Percentiles rank a stretch among this genome's conserved stretches.
phyloP scores from a whole-genome alignment of 2,113 vertebrate genomes.

The Takifugu bimaculatus region DNA sequence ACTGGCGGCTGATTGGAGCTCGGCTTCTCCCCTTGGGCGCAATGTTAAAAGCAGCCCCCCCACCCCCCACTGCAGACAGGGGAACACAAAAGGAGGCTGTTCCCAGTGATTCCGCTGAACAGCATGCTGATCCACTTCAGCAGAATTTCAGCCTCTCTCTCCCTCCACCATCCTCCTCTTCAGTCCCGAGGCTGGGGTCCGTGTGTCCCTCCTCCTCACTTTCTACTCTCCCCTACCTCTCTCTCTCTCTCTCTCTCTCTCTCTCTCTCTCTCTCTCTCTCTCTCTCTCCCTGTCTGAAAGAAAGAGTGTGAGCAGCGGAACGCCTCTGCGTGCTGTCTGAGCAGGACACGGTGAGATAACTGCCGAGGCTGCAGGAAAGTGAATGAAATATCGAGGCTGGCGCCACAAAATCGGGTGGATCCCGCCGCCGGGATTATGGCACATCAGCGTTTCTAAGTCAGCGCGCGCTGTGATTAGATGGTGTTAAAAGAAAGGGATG shows the following conservation, averaged over 20 bases:
- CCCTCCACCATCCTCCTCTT: constrained; percentile 28
- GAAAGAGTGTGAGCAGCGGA: constrained; percentile 39
- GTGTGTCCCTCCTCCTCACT: constrained; percentile 43
- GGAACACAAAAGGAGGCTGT: constrained; percentile 57
- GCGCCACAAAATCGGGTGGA: too few species aligned
- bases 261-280: constrained; percentile 36
- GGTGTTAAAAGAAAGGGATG: constrained; percentile 8
- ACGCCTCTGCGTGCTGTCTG: constrained; percentile 27
- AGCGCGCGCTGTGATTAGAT: constrained; percentile 16
- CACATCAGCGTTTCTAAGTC: constrained; percentile 14
- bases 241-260: constrained; percentile 32
- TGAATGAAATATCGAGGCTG: constrained; percentile 35
- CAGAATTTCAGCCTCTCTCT: constrained; percentile 39
- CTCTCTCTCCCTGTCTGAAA: constrained; percentile 51
- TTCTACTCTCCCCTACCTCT: constrained; percentile 45
- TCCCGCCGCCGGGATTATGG: constrained; percentile 4
- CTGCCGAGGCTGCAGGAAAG: constrained; percentile 42
- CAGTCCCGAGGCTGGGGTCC: constrained; percentile 58
- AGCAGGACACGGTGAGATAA: constrained; percentile 49
- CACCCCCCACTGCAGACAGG: constrained; percentile 49
- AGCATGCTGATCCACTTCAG: constrained; percentile 33
- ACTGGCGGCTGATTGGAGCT: constrained; percentile 66
- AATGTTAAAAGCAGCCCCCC: constrained; percentile 52
- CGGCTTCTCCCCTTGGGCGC: constrained; percentile 58
- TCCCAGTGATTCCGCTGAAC: constrained; percentile 46